phyloP scores from a whole-genome alignment of 1,140 invertebrate species.

The Metopolophium dirhodum region DNA sequence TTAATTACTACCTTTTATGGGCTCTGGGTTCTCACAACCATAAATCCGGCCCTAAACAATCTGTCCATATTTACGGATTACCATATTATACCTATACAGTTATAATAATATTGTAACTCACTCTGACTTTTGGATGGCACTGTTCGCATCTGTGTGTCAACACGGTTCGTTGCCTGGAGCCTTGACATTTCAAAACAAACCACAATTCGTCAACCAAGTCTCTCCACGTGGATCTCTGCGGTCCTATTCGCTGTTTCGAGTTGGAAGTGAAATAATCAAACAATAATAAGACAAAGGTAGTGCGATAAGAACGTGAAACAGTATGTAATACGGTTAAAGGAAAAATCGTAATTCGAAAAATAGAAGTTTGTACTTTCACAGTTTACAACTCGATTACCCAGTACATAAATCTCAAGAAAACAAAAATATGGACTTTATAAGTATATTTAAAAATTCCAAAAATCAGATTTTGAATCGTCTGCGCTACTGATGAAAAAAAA shows the following conservation, averaged over 20 bases:
- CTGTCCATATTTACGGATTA: background rate
- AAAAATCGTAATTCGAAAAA: too few relatives aligned
- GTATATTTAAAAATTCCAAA: too few relatives aligned
- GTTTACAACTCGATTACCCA: too few relatives aligned
- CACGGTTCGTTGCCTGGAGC: constrained; percentile 72
- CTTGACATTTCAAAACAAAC: constrained; percentile 76
- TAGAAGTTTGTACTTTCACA: too few relatives aligned
- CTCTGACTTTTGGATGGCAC: constrained; percentile 66
- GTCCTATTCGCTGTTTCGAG: constrained; percentile 57
- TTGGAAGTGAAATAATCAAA: background rate
- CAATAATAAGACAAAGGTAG: background rate
- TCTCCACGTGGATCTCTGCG: constrained; percentile 78
- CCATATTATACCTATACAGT: background rate
- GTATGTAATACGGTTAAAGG: background rate
- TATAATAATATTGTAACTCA: background rate
- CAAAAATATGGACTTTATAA: too few relatives aligned
- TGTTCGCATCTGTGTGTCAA: constrained; percentile 73
- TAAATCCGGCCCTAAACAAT: too few relatives aligned
- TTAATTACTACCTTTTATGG: too few relatives aligned
- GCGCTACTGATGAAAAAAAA: too few relatives aligned
- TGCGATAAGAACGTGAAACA: background rate
- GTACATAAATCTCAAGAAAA: too few relatives aligned
- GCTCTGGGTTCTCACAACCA: too few relatives aligned
- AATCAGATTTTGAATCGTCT: too few relatives aligned
- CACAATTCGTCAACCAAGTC: constrained; percentile 83